Evolutionary conservation across 2,113 vertebrate genomes (phyloP).

Genomic region (Melierax canorus): DNA sequence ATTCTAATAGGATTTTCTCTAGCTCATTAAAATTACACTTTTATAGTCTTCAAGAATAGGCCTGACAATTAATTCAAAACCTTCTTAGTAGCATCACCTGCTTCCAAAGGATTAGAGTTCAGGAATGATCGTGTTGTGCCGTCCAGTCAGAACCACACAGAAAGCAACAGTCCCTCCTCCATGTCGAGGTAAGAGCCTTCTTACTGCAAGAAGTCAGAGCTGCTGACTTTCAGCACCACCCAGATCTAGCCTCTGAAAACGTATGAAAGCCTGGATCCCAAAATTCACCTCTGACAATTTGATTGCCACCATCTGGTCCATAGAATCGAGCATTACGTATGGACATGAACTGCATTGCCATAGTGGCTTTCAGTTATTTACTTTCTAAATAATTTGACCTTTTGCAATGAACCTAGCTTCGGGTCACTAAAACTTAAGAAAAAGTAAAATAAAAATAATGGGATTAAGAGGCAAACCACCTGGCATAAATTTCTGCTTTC

Average conservation of each 20-base stretch:
- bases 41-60: slow-evolving; percentile 9
- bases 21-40: slow-evolving; percentile 52
- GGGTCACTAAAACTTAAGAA: neutral
- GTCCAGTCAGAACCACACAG: neutral
- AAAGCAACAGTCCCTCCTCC: neutral
- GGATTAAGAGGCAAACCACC: neutral
- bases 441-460: neutral
- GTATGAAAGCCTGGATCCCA: neutral
- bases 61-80: slow-evolving; percentile 37
- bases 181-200: neutral
- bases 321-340: accelerated
- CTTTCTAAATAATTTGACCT: neutral
- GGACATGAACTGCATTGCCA: neutral
- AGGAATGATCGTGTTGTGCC: accelerated
- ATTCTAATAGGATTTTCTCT: slow-evolving; percentile 49
- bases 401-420: neutral
- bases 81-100: slow-evolving; percentile 26
- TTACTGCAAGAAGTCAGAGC: neutral
- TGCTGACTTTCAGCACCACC: neutral
- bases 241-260: neutral
- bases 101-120: neutral
- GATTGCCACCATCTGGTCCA: neutral
- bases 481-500: neutral
- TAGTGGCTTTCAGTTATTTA: neutral
- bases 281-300: neutral